Percentiles rank a stretch among this genome's conserved stretches.
Conservation (phyloP, 2,888 invertebrate genomes). For the Pristionchus fissidentatus region DNA sequence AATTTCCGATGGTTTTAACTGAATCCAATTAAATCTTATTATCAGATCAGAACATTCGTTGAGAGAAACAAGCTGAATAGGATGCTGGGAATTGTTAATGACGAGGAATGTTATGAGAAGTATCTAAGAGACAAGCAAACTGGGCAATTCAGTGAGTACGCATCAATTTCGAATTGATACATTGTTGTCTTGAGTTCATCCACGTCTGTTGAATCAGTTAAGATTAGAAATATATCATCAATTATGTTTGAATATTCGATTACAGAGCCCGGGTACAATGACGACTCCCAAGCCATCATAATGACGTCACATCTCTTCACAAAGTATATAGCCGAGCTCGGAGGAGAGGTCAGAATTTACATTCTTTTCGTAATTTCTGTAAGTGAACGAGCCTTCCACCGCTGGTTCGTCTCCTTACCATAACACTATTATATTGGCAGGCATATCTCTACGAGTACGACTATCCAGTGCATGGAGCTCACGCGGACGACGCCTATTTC, state of each 20-base stretch:
- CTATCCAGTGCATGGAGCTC: conserved; percentile 21
- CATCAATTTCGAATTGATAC: not conserved
- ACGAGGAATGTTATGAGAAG: not conserved
- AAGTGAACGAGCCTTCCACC: too few species aligned
- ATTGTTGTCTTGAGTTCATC: too few species aligned
- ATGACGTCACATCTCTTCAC: not conserved
- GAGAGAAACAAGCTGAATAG: not conserved
- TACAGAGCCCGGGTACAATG: not conserved
- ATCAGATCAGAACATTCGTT: not conserved
- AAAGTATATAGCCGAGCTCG: conserved; percentile 2
- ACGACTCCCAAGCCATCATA: not conserved
- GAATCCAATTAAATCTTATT: not conserved
- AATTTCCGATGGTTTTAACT: not conserved
- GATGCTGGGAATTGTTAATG: not conserved
- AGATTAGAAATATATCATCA: too few species aligned
- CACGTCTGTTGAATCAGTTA: too few species aligned
- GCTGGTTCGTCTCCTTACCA: too few species aligned
- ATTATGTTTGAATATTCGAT: not conserved
- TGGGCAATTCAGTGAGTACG: not conserved
- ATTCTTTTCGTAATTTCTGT: too few species aligned
- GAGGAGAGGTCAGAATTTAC: conserved; percentile 30
- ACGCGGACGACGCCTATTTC: not conserved
- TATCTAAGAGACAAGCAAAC: not conserved
- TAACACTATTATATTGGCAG: too few species aligned
- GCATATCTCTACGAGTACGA: conserved; percentile 38